phyloP scores from a whole-genome alignment of 2,888 invertebrate species.

The Atherix ibis region DNA sequence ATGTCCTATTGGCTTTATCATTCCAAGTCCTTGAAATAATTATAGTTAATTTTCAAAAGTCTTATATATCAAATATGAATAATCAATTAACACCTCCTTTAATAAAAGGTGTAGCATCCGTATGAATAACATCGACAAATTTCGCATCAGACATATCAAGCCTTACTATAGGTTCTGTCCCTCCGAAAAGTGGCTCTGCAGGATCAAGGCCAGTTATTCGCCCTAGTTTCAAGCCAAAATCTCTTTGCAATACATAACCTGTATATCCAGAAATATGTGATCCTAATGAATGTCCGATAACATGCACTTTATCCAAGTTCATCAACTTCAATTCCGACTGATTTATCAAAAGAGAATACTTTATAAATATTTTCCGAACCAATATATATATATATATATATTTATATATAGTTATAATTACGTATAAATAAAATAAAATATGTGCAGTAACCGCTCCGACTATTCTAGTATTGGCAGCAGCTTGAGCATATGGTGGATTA shows the following conservation, averaged over 20 bases:
- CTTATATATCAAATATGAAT: background rate
- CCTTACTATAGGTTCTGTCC: slow-evolving; percentile 62
- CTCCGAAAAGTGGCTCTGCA: slow-evolving; percentile 79
- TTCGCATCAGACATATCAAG: slow-evolving; percentile 73
- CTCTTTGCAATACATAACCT: slow-evolving; percentile 56
- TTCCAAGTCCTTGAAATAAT: slow-evolving; percentile 46
- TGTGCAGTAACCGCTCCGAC: slow-evolving; percentile 73
- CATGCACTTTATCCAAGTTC: slow-evolving; percentile 53
- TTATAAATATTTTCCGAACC: background rate
- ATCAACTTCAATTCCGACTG: slow-evolving; percentile 39
- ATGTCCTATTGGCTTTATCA: slow-evolving; percentile 68
- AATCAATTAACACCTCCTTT: slow-evolving; percentile 39
- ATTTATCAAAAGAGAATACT: background rate
- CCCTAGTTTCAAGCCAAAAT: slow-evolving; percentile 52
- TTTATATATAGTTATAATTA: slow-evolving; percentile 23
- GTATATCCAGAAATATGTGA: slow-evolving; percentile 73
- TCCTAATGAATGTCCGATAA: slow-evolving; percentile 76
- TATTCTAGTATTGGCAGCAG: slow-evolving; percentile 77
- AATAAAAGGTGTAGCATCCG: slow-evolving; percentile 65
- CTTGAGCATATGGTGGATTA: slow-evolving; percentile 78
- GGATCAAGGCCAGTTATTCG: slow-evolving; percentile 82
- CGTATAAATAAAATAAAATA: slow-evolving; percentile 41
- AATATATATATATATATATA: background rate
- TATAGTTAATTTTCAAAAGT: slow-evolving; percentile 3
- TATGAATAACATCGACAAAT: slow-evolving; percentile 82